Conservation (phyloP, 2,797 vertebrate species). For the Myotis daubentonii region DNA sequence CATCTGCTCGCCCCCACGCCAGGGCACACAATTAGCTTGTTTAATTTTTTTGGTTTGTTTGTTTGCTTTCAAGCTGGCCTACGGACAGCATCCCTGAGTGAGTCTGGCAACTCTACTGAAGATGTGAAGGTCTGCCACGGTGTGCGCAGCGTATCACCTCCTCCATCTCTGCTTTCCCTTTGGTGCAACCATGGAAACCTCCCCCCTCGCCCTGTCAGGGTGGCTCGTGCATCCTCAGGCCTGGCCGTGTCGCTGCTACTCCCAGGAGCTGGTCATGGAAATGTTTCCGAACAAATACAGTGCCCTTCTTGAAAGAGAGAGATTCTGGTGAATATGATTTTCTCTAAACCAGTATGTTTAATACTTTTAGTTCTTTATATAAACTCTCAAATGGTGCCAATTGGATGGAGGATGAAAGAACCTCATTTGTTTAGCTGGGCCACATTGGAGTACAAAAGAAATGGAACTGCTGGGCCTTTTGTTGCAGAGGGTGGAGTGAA, state of each 20-base stretch:
- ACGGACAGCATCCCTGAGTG: neutral
- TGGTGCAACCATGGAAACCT: neutral
- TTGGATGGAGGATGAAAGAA: neutral
- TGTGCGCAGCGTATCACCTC: too few species aligned
- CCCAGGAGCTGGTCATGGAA: neutral
- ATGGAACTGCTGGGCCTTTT: neutral
- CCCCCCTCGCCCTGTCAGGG: neutral
- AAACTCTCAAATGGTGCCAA: neutral
- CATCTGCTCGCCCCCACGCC: neutral
- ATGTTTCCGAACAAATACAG: neutral
- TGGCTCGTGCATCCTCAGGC: neutral
- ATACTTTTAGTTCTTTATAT: neutral
- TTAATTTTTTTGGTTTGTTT: neutral
- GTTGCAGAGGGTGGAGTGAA: neutral
- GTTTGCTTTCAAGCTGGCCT: neutral
- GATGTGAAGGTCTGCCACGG: fast-evolving
- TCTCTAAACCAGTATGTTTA: neutral
- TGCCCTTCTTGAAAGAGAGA: neutral
- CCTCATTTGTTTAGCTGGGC: neutral
- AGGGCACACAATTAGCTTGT: too few species aligned
- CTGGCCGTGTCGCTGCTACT: neutral
- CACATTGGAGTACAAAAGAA: neutral
- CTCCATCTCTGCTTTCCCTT: neutral
- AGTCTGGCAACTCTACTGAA: neutral
- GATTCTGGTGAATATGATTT: neutral